These are phyloP conservation scores for Drosophila ustulata DNA, from an alignment of 2,888 invertebrate genomes.

Conservation along the genomic window DNA sequence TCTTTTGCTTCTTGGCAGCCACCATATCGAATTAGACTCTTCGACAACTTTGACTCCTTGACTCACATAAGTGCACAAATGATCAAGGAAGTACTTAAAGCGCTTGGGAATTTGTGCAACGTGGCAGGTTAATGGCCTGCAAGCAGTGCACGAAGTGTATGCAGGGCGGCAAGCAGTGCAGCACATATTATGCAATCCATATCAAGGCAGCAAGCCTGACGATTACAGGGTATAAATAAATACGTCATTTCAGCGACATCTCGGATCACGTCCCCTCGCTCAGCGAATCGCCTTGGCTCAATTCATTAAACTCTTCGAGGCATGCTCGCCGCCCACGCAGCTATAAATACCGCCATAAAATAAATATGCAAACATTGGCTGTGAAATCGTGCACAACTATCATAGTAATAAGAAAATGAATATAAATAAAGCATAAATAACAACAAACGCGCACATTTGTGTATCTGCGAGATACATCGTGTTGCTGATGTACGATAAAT, in stretches of 20 bases:
- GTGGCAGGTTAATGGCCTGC: not conserved
- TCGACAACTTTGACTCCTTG: too few species aligned
- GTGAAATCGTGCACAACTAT: conserved; percentile 61
- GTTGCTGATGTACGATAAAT: conserved; percentile 44
- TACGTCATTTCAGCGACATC: not conserved
- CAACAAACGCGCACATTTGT: conserved; percentile 26
- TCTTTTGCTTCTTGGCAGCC: conserved; percentile 97
- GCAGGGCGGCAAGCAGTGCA: not conserved
- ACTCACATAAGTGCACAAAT: too few species aligned
- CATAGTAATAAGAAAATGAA: conserved; percentile 40
- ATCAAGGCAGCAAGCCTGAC: too few species aligned
- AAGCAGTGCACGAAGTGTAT: not conserved
- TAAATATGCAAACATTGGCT: conserved; percentile 52
- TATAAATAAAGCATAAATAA: conserved; percentile 35
- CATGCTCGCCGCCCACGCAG: conserved; percentile 42
- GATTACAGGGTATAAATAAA: not conserved
- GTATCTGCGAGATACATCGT: conserved; percentile 19
- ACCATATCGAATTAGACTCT: conserved; percentile 87
- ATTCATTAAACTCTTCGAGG: conserved; percentile 63
- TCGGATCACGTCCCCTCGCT: conserved; percentile 2
- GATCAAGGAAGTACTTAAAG: not conserved
- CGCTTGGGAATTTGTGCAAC: not conserved
- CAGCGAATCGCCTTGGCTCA: conserved; percentile 53
- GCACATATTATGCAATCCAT: not conserved
- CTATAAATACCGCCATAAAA: conserved; percentile 64